phyloP scores from a whole-genome alignment of 2,113 vertebrate genomes.

The Romanogobio albipinnatus region DNA sequence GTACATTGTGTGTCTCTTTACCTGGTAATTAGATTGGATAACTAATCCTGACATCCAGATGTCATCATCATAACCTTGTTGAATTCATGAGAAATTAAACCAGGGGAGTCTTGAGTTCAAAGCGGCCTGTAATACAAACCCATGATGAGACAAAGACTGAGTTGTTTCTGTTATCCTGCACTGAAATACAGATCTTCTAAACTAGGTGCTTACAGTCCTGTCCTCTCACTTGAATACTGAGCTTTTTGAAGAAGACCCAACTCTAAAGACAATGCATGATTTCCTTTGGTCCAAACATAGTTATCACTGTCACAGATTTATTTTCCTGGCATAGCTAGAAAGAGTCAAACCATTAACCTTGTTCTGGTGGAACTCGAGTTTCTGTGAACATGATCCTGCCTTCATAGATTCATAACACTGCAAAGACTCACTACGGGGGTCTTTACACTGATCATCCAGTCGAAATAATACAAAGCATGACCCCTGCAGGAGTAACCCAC shows the following conservation, averaged over 20 bases:
- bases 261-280: constrained; percentile 39
- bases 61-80: constrained; percentile 60
- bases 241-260: constrained; percentile 50
- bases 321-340: constrained; percentile 42
- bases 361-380: constrained; percentile 35
- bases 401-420: constrained; percentile 29
- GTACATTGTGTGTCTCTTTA: constrained; percentile 8
- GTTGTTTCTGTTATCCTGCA: constrained; percentile 50
- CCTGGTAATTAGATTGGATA: constrained; percentile 11
- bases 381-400: constrained; percentile 44
- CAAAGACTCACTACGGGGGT: constrained; percentile 48
- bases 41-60: constrained; percentile 50
- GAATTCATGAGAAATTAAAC: constrained; percentile 59
- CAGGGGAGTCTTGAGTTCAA: constrained; percentile 57
- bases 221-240: constrained; percentile 38
- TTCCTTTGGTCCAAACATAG: constrained; percentile 43
- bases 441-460: constrained; percentile 44
- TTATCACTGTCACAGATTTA: constrained; percentile 40
- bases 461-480: constrained; percentile 36
- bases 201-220: constrained; percentile 5
- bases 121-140: constrained; percentile 58
- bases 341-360: constrained; percentile 37
- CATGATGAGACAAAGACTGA: constrained; percentile 50
- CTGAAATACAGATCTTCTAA: constrained; percentile 51
- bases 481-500: background rate